Evolutionary conservation across 2,113 vertebrate genomes (phyloP).

Genomic region (Ivindomyrus marchei): DNA sequence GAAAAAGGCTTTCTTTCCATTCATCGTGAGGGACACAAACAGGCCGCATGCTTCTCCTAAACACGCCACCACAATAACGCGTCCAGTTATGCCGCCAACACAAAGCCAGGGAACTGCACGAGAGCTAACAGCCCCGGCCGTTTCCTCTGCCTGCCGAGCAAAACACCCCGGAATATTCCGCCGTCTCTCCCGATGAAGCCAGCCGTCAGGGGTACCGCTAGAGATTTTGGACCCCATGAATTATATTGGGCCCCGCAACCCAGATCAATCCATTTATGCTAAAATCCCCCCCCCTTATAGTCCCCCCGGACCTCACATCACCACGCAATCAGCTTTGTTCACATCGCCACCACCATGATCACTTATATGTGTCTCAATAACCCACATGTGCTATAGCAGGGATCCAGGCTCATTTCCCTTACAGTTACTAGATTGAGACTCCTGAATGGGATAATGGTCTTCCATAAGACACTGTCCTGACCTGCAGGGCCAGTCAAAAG

Average conservation of each 20-base stretch:
- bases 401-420: no score
- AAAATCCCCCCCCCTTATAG: background rate
- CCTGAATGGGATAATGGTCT: background rate
- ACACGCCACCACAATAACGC: background rate
- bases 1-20: conserved; percentile 46
- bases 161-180: background rate
- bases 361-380: background rate
- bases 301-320: background rate
- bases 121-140: background rate
- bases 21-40: background rate
- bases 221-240: background rate
- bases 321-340: background rate
- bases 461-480: background rate
- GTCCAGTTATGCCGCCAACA: background rate
- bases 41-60: no score
- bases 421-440: background rate
- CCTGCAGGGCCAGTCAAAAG: background rate
- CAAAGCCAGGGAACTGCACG: background rate
- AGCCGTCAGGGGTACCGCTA: no score
- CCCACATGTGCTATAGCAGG: background rate
- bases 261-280: background rate
- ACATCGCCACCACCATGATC: background rate
- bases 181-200: background rate
- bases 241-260: background rate
- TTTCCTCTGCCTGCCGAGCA: background rate